Base-by-base conservation (phyloP, 2,888 invertebrate genomes). In the Drosophila neotestacea region DNA sequence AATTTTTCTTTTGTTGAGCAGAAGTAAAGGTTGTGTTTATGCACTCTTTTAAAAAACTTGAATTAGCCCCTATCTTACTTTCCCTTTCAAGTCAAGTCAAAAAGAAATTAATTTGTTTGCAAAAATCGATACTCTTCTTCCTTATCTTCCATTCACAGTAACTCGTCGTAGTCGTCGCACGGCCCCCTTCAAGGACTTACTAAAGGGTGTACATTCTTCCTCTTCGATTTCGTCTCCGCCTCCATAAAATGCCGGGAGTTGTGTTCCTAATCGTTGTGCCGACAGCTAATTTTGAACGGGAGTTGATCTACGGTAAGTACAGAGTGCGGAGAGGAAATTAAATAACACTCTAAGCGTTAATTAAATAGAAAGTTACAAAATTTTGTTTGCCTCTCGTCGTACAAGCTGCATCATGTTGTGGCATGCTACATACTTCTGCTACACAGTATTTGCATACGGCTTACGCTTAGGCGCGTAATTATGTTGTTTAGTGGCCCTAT, bases 191-290 rank as follows among this genome's bases (percentile, higher is more conserved):
- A 42, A 27, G 38, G 16, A 50, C 27, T n/a, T n/a, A 32, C 10
- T 36, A 36, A 44, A 22, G 13, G n/a, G 10, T n/a, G 22, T 3
- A 55, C 30, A 7, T 30, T 39, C 30, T 41, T 6, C 9, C 6
- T 28, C 7, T 30, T 16, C 16, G 22, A 7, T n/a, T 34, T 1
- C 22, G 7, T 0, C 9, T 42, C 13, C 10, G 6, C 27, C 6
- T 39, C 13, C 30, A 46, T 51, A 88, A 88, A 72, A 94, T 94
- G 94, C 94, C 94, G 59, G 95, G 95, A 75, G 95, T 95, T 6
- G 94, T 96, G 70, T 96, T 96, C 88, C 91, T 95, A 63, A 94
- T 96, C 68, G 95, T 94, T 85, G 95, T 96, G 80, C 95, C 96
- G 7, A 95, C 95, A 67, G 94, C 95, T 61, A 95, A 94, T 89